phyloP scores from a whole-genome alignment of 2,113 vertebrate species.

The Delphinapterus leucas region DNA sequence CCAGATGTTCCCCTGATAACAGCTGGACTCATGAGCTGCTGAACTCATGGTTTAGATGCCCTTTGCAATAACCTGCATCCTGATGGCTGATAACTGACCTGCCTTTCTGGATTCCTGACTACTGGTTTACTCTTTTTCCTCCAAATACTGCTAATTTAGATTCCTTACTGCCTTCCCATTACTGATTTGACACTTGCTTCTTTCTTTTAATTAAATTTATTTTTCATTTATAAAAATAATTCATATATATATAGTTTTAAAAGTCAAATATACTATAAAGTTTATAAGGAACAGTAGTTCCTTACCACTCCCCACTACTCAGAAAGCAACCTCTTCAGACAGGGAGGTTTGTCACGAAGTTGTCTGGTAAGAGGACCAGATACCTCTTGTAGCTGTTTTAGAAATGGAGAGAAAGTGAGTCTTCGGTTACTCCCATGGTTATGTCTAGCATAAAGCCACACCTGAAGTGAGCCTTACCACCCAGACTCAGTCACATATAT shows the following conservation, averaged over 20 bases:
- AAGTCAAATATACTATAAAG: neutral
- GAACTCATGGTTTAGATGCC: slow-evolving; percentile 22
- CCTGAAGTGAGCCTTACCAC: neutral
- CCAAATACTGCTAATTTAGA: neutral
- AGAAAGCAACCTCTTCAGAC: neutral
- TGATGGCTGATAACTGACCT: slow-evolving; percentile 38
- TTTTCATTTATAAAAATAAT: slow-evolving; percentile 34
- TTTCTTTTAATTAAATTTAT: neutral
- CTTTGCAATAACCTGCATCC: slow-evolving; percentile 38
- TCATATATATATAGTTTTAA: neutral
- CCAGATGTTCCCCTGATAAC: neutral
- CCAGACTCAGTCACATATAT: neutral
- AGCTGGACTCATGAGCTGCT: neutral
- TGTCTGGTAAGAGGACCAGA: no score
- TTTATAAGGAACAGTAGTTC: neutral
- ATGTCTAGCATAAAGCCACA: neutral
- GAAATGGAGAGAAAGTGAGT: neutral
- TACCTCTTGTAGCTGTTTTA: neutral
- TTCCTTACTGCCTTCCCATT: slow-evolving; percentile 27
- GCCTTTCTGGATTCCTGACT: slow-evolving; percentile 37
- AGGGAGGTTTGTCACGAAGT: no score
- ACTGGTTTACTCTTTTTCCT: slow-evolving; percentile 35
- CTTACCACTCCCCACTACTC: neutral
- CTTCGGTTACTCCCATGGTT: neutral
- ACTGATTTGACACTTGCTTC: neutral